Conservation (phyloP, 1,140 invertebrate genomes). For the Mercenaria mercenaria region DNA sequence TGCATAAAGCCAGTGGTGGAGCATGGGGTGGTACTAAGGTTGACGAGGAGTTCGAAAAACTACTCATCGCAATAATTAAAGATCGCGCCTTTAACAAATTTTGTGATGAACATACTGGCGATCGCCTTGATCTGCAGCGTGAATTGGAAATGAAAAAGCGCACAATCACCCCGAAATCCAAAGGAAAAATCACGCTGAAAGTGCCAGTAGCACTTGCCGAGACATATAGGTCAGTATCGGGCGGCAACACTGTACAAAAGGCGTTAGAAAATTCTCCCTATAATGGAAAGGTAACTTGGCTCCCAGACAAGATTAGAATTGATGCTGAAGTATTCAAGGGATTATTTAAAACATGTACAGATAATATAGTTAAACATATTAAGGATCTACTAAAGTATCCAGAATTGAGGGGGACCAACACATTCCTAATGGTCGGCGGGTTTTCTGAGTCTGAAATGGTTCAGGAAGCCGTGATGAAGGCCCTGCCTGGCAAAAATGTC, state of each 20-base stretch:
- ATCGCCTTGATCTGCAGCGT: constrained; percentile 46
- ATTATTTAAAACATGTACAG: constrained; percentile 59
- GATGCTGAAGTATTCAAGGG: constrained; percentile 47
- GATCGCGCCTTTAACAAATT: constrained; percentile 13
- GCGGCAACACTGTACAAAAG: not conserved
- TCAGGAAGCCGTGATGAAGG: constrained; percentile 42
- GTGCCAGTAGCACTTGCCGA: constrained; percentile 29
- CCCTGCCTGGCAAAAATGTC: constrained; percentile 53
- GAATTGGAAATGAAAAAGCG: constrained; percentile 69
- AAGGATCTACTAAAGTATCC: constrained; percentile 46
- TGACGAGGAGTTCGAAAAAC: constrained; percentile 37
- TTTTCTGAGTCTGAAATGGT: constrained; percentile 70
- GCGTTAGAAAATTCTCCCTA: constrained; percentile 34
- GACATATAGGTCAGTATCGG: not conserved
- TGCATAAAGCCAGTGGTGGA: constrained; percentile 54
- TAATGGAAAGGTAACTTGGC: constrained; percentile 56
- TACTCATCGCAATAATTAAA: constrained; percentile 45
- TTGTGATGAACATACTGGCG: constrained; percentile 33
- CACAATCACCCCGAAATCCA: constrained; percentile 46
- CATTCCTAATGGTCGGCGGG: constrained; percentile 71
- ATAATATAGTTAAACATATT: constrained; percentile 66
- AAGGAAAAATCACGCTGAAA: constrained; percentile 58
- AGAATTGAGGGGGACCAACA: constrained; percentile 45
- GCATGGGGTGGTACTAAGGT: constrained; percentile 53
- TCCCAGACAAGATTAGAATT: constrained; percentile 66